phyloP scores from a whole-genome alignment of 2,888 invertebrate species.

The Lucinisca nassula region DNA sequence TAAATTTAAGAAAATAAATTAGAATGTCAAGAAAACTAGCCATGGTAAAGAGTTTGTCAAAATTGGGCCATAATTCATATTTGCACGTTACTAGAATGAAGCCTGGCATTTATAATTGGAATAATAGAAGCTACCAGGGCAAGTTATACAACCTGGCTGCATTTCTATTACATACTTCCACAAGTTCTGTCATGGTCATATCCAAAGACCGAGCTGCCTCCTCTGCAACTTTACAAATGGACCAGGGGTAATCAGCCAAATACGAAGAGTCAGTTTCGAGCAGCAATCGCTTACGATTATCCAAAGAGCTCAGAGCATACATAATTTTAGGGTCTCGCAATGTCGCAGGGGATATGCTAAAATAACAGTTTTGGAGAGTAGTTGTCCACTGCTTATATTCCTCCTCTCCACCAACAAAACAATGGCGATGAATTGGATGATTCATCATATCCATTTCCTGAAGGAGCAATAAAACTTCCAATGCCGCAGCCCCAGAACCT shows the following conservation, averaged over 20 bases:
- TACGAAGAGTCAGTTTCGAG: neutral
- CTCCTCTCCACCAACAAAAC: neutral
- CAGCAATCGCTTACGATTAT: neutral
- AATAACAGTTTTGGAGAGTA: no score
- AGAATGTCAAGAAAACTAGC: no score
- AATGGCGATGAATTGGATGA: neutral
- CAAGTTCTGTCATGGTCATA: neutral
- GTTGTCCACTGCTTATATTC: neutral
- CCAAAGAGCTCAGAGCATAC: neutral
- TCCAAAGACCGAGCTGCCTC: neutral
- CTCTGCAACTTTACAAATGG: neutral
- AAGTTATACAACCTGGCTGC: neutral
- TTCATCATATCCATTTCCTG: neutral
- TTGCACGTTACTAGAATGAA: no score
- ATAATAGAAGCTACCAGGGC: neutral
- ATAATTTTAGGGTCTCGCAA: neutral
- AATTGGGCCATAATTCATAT: no score
- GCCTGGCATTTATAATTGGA: no score
- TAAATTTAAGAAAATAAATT: no score
- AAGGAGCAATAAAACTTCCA: neutral
- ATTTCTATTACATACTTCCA: neutral
- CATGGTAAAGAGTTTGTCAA: no score
- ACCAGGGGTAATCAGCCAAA: neutral
- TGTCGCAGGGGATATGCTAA: neutral
- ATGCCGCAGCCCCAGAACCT: neutral